Evolutionary conservation across 2,113 vertebrate genomes (phyloP), one percentile per base, ranked within the genome.

Genomic region (Uropsilus gracilis): DNA sequence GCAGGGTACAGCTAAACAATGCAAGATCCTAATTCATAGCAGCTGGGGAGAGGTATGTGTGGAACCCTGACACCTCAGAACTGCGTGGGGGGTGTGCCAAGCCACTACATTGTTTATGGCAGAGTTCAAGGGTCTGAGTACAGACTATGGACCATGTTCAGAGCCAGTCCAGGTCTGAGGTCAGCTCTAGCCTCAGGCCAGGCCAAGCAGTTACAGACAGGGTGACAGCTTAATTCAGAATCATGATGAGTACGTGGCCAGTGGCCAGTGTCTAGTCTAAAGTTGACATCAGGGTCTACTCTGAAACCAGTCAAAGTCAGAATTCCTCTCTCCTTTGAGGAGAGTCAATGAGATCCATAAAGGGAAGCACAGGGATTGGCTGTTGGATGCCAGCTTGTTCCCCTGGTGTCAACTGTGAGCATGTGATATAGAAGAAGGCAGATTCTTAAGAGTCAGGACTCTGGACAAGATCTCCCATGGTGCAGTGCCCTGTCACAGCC

Each of bases 201-300:
- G 32, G 17, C 44, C 6, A 20, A 14, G 32, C 6, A n/a, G n/a
- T 30, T n/a, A 1, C 2, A 44, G 16, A 39, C 24, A 26, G 53
- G 16, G 8, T 37, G 30, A 24, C 9, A 48, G 30, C 72, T 73
- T 77, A 42, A 34, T 83, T 5, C 0, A 24, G n/a, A 37, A 20
- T 2, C 55, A n/a, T 0, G 2, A n/a, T 46, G 12, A 8, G 14
- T 7, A 14, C 17, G 34, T 37, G 5, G 28, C 37, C 37, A n/a
- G 24, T 59, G 59, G 20, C 24, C 55, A 24, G 50, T 32, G 18
- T 59, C 18, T 3, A 3, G 10, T 20, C 14, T 64, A 28, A 2
- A 2, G 39, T 6, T 2, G 2, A 26, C 30, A 13, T 17, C 24
- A 73, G 42, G 13, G 37, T 12, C 32, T 32, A 5, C 22, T 8